Evolutionary conservation across 1,140 invertebrate species (phyloP), one percentile per base, ranked within the genome.

Genomic region (Aphaenogaster ashmeadi): DNA sequence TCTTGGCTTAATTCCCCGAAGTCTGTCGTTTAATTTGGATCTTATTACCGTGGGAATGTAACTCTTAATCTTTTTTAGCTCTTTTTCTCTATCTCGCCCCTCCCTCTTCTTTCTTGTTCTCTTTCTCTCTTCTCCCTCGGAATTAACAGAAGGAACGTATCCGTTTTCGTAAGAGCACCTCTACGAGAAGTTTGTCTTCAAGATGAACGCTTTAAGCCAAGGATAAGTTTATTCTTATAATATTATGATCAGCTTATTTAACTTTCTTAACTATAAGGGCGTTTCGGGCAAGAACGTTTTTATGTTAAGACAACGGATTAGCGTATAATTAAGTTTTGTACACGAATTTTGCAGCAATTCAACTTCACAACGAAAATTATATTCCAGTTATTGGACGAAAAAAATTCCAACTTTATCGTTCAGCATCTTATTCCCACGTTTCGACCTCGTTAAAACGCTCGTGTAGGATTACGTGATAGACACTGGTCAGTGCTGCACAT

Each of bases 191-290:
- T 84, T 84, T 47, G 41, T 56, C 44, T 58, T 38, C 41, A 62
- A 50, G 21, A 13, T 18, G 27, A 52, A 27, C 36, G 9, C 18
- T 74, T 60, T 60, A 75, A 74, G 69, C 54, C 3, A n/a, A 74
- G 80, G 27, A 83, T 74, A 54, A 72, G 33, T 84, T 84, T 74
- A 50, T 50, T 54, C 80, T 84, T 84, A 18, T 58, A 74, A 74
- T 47, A 74, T 62, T 62, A 74, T 52, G 41, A 84, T 62, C 41
- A 33, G 44, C 54, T 84, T 36, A 84, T 84, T 84, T 62, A 74
- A 74, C 69, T 84, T 84, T 84, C 41, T 47, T 15, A 44, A 74
- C 18, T 47, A 56, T 41, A 33, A 60, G 13, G 13, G 7, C 6
- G 50, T n/a, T 71, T 56, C 36, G 18, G 4, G 11, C 0, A 36